Evolutionary conservation across 2,888 invertebrate species (phyloP).

Genomic region (Drosophila imparisetae): DNA sequence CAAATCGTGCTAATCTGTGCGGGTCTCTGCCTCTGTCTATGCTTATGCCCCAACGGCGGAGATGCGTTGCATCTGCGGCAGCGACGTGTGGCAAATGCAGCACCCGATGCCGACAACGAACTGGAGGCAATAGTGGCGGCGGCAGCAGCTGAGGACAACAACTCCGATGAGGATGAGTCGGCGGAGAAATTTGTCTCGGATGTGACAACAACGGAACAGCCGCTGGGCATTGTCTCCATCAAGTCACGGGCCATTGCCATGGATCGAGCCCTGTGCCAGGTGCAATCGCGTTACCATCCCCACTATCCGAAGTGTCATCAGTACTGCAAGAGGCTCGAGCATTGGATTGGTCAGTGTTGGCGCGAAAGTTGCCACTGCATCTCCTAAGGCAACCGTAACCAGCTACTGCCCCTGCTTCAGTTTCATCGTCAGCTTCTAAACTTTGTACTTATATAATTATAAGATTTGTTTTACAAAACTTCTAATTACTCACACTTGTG

Average conservation of each 20-base stretch:
- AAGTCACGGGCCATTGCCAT: conserved; percentile 80
- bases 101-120: conserved; percentile 5
- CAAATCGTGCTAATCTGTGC: conserved; percentile 17
- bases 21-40: conserved; percentile 21
- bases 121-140: conserved; percentile 5
- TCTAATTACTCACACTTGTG: conserved; percentile 17
- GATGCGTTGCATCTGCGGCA: conserved; percentile 18
- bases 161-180: neutral
- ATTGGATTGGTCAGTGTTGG: conserved; percentile 83
- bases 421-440: neutral
- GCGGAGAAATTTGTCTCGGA: conserved; percentile 31
- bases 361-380: conserved; percentile 81
- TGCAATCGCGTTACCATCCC: conserved; percentile 78
- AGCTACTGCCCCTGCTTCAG: neutral
- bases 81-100: conserved; percentile 42
- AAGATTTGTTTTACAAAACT: conserved; percentile 27
- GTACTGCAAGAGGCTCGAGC: conserved; percentile 80
- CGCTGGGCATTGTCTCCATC: conserved; percentile 72
- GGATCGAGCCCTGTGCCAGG: conserved; percentile 76
- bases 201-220: conserved; percentile 35
- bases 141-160: no score
- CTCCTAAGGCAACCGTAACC: conserved; percentile 54
- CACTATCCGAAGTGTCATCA: conserved; percentile 81
- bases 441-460: conserved; percentile 32
- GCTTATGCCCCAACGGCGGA: conserved; percentile 1